These are phyloP conservation scores for Malurus elegans DNA, from an alignment of 2,113 vertebrate species.

Conservation along the genomic window DNA sequence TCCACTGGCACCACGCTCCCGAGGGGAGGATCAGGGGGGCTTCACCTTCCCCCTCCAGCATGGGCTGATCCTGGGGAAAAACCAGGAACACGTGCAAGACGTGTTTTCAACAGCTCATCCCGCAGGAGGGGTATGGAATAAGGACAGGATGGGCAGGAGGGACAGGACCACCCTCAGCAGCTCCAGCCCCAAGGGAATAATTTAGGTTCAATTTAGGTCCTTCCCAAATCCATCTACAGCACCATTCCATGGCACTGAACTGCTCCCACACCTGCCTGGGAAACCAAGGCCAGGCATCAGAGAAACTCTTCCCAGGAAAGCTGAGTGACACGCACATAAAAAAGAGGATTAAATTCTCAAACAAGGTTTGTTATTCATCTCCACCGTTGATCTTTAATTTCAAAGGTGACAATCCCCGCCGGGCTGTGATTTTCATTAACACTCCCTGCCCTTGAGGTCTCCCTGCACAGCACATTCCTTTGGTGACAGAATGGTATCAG, in stretches of 20 bases:
- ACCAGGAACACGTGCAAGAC: rapidly evolving
- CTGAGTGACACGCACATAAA: background rate
- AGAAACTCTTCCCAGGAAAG: background rate
- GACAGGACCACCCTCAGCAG: background rate
- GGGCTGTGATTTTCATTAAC: background rate
- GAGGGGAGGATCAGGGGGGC: background rate
- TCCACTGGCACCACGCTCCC: background rate
- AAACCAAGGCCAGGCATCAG: background rate
- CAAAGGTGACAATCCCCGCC: background rate
- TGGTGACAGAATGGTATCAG: background rate
- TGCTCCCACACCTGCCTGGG: background rate
- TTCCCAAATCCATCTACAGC: background rate
- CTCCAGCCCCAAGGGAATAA: background rate
- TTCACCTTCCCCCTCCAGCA: background rate
- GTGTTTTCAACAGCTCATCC: background rate
- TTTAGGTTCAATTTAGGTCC: background rate
- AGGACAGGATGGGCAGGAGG: background rate
- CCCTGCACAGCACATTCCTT: background rate
- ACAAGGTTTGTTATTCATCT: background rate
- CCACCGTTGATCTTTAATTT: background rate
- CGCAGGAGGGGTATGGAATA: rapidly evolving
- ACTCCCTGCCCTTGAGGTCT: background rate
- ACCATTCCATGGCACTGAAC: rapidly evolving
- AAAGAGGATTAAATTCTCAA: background rate
- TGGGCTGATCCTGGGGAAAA: background rate